Conservation (phyloP, 2,797 vertebrate genomes). For the Gastrophryne carolinensis region DNA sequence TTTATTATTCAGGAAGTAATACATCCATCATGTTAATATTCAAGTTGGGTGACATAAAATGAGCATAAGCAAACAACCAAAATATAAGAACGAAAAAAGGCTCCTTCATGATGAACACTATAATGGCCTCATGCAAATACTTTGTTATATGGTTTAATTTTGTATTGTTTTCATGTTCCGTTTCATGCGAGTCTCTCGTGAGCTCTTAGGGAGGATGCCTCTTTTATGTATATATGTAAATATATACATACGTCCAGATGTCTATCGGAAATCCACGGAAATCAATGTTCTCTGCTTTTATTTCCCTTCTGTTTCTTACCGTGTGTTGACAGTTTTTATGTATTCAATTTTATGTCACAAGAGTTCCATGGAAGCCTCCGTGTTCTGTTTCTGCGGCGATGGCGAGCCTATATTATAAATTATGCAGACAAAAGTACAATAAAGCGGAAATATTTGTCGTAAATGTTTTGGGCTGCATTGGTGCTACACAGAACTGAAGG, state of each 20-base stretch:
- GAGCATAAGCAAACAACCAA: neutral
- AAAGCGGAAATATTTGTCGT: constrained; percentile 43
- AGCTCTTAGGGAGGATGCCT: constrained; percentile 72
- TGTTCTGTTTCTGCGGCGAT: constrained; percentile 49
- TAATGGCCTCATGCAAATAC: constrained; percentile 61
- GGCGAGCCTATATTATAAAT: constrained; percentile 24
- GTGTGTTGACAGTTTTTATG: constrained; percentile 63
- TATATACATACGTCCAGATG: constrained; percentile 68
- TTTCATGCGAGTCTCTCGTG: constrained; percentile 69
- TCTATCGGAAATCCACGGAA: constrained; percentile 57
- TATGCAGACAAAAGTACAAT: constrained; percentile 53
- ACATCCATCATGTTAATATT: too few species aligned
- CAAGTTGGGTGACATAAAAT: neutral
- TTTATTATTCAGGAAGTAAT: too few species aligned
- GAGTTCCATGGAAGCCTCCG: constrained; percentile 54
- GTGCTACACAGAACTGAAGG: constrained; percentile 68
- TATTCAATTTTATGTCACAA: constrained; percentile 56
- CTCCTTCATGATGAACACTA: too few species aligned
- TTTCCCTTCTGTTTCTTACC: constrained; percentile 61
- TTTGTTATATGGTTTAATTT: constrained; percentile 55
- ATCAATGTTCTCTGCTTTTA: constrained; percentile 56
- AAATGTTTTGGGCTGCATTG: constrained; percentile 60
- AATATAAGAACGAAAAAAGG: too few species aligned
- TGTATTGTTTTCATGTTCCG: constrained; percentile 68
- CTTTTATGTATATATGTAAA: constrained; percentile 63